Evolutionary conservation across 2,888 invertebrate genomes (phyloP).

Genomic region (Cataglyphis albicans): DNA sequence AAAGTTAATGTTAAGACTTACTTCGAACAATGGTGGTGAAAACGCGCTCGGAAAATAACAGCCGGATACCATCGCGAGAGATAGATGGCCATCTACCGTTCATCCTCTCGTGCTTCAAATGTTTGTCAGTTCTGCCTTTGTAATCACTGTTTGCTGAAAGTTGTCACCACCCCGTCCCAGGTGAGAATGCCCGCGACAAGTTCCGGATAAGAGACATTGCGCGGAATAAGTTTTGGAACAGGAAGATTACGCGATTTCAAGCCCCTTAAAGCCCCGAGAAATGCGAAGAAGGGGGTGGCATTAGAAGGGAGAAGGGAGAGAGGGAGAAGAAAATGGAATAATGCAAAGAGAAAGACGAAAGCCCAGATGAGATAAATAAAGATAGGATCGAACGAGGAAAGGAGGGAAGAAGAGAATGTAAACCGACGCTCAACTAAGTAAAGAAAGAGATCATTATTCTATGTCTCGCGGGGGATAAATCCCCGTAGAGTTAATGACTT

Average conservation of each 20-base stretch:
- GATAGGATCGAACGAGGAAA: neutral
- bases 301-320: neutral
- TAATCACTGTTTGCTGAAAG: conserved; percentile 55
- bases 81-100: conserved; percentile 38
- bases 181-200: conserved; percentile 47
- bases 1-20: conserved; percentile 16
- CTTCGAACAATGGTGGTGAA: conserved; percentile 19
- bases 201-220: conserved; percentile 56
- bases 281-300: neutral
- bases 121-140: conserved; percentile 47
- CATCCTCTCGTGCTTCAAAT: neutral
- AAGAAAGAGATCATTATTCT: conserved; percentile 23
- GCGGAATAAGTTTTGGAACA: conserved; percentile 52
- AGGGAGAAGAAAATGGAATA: neutral
- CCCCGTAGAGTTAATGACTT: conserved; percentile 39
- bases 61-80: conserved; percentile 30
- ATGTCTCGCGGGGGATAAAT: conserved; percentile 18
- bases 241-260: conserved; percentile 52
- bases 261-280: conserved; percentile 48
- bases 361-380: conserved; percentile 25
- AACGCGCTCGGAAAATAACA: conserved; percentile 28
- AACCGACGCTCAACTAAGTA: conserved; percentile 13
- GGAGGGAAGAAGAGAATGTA: neutral
- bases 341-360: neutral
- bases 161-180: conserved; percentile 35